Conservation (phyloP, 2,113 vertebrate species). For the Seriola rivoliana region DNA sequence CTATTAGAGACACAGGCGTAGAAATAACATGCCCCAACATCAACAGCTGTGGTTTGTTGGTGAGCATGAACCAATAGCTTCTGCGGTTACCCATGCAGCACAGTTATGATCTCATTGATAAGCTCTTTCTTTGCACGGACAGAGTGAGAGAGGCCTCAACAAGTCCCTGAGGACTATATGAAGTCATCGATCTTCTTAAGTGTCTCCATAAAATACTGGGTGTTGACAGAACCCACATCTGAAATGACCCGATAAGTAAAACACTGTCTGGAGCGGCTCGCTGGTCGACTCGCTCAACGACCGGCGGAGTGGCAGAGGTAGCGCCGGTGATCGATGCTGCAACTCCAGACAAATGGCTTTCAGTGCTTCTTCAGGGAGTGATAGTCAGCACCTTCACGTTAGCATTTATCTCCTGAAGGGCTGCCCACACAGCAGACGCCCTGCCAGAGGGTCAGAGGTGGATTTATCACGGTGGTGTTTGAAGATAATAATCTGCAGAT, state of each 20-base stretch:
- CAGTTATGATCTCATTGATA: neutral
- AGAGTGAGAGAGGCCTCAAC: neutral
- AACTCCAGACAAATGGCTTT: conserved; percentile 12
- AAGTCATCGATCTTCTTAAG: conserved; percentile 27
- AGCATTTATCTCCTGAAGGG: conserved; percentile 19
- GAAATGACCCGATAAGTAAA: conserved; percentile 15
- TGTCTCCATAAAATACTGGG: conserved; percentile 23
- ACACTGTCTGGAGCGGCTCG: neutral
- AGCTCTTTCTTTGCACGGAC: neutral
- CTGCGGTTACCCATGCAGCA: neutral
- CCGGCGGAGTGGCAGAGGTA: neutral
- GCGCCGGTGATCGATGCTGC: conserved; percentile 3
- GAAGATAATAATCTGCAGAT: neutral
- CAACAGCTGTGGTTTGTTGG: neutral
- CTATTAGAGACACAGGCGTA: neutral
- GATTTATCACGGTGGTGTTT: neutral
- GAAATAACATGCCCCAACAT: neutral
- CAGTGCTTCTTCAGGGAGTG: conserved; percentile 4
- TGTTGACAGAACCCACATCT: neutral
- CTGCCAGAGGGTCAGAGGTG: neutral
- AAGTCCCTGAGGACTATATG: neutral
- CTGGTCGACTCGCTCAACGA: neutral
- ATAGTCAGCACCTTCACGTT: neutral
- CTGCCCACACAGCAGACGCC: neutral
- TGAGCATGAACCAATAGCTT: neutral